Evolutionary conservation across 1,140 invertebrate genomes (phyloP), one percentile per base, ranked within the genome.

Genomic region (Drosophila eugracilis): DNA sequence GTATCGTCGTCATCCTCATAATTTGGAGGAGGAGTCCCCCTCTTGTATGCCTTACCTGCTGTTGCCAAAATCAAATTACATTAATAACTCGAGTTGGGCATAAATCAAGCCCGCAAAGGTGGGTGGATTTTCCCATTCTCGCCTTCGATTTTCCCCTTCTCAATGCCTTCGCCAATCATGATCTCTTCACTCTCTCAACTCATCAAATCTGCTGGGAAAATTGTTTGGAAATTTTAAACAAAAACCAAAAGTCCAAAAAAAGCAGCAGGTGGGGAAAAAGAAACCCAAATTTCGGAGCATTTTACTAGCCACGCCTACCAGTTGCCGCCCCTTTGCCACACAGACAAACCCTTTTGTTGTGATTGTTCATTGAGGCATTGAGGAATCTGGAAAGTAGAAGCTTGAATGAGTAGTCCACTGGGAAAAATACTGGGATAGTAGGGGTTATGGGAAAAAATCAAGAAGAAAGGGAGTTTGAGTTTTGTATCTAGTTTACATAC

Each of bases 361-460:
- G 60, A 85, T 80, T 85, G 80, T 49, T 74, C 80, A 85, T 76
- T 85, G 81, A 80, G 73, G 58, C 80, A 54, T 80, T 24, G 24
- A 32, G 37, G 42, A 52, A 53, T 62, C 39, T 62, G 30, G 36
- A 60, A 45, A 45, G 37, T 5, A 34, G 12, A 39, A 50, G 66
- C 48, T 75, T 53, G 22, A 55, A 39, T 34, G 21, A 34, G 52
- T 15, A 22, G 3, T 24, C 5, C 54, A 63, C 59, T 60, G 2
- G 15, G 22, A 59, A 17, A 34, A 10, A 34, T 10, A n/a, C n/a
- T n/a, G n/a, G n/a, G n/a, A n/a, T n/a, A n/a, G n/a, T n/a, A n/a
- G n/a, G n/a, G n/a, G n/a, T n/a, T n/a, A n/a, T n/a, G n/a, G n/a
- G n/a, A n/a, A n/a, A n/a, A n/a, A n/a, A n/a, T n/a, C n/a, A n/a